These are phyloP conservation scores for Rhea pennata DNA, from an alignment of 2,113 vertebrate genomes.

Conservation along the genomic window DNA sequence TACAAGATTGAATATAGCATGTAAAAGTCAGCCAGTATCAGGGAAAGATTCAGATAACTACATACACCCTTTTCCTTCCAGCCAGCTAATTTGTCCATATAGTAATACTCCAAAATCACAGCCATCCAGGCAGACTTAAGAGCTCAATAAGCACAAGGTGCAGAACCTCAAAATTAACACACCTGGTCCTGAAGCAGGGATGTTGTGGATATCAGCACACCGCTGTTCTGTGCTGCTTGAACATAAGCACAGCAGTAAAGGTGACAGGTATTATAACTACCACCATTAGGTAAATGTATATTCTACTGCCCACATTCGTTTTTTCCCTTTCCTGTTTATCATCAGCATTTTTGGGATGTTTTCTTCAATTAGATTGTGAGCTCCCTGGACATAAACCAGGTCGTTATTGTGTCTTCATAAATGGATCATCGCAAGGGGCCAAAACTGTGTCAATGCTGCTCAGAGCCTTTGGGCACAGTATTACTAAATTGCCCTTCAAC, in stretches of 20 bases:
- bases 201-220: rapidly evolving
- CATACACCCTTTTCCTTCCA: neutral
- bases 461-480: slow-evolving; percentile 60
- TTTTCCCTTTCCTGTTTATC: neutral
- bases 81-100: neutral
- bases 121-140: neutral
- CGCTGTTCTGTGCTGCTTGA: neutral
- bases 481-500: slow-evolving; percentile 66
- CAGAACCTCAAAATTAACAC: neutral
- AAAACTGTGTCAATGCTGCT: slow-evolving; percentile 43
- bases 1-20: rapidly evolving
- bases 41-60: neutral
- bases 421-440: slow-evolving; percentile 18
- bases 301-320: neutral
- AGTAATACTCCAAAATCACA: neutral
- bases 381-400: slow-evolving; percentile 48
- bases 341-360: slow-evolving; percentile 31
- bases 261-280: neutral
- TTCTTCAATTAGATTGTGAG: slow-evolving; percentile 20
- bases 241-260: neutral
- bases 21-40: neutral
- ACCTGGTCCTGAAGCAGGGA: neutral
- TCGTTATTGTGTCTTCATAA: slow-evolving; percentile 65
- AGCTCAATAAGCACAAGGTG: neutral
- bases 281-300: neutral